These are phyloP conservation scores for Dynastes grantii DNA, from an alignment of 2,888 invertebrate genomes.

Conservation along the genomic window DNA sequence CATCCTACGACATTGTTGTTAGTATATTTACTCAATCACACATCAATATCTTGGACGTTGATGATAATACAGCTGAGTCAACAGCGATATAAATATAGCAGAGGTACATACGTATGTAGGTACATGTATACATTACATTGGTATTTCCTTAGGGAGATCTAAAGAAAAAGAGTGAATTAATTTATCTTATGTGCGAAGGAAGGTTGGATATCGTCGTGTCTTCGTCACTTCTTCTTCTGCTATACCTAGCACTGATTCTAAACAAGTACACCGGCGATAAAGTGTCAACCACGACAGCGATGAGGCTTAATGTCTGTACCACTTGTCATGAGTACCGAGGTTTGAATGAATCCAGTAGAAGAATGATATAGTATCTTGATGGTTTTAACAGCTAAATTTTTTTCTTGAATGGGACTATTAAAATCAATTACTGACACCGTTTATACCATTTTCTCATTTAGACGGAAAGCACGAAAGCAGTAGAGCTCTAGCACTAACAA, in stretches of 20 bases:
- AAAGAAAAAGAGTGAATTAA: constrained; percentile 34
- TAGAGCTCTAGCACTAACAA: too few species aligned
- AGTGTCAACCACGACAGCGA: constrained; percentile 7
- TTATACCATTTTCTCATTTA: too few species aligned
- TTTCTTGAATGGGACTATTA: too few species aligned
- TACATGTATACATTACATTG: too few species aligned
- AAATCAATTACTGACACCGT: too few species aligned
- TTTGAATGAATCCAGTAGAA: not conserved
- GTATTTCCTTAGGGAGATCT: constrained; percentile 18
- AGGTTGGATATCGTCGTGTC: constrained; percentile 12
- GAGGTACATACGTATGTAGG: not conserved
- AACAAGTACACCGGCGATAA: constrained; percentile 28
- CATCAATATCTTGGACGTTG: constrained; percentile 15
- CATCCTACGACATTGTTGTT: constrained; percentile 37
- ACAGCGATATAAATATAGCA: constrained; percentile 24
- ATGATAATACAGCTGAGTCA: constrained; percentile 48
- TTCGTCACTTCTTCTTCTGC: constrained; percentile 7
- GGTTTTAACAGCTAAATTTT: too few species aligned
- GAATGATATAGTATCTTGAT: not conserved
- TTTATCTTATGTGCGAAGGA: constrained; percentile 26
- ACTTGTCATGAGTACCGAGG: not conserved
- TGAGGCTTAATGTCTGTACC: constrained; percentile 22
- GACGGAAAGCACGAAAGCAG: too few species aligned
- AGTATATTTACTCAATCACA: constrained; percentile 38
- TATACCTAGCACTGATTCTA: constrained; percentile 10